Conservation (phyloP, 2,113 vertebrate species). For the Anseranas semipalmata region DNA sequence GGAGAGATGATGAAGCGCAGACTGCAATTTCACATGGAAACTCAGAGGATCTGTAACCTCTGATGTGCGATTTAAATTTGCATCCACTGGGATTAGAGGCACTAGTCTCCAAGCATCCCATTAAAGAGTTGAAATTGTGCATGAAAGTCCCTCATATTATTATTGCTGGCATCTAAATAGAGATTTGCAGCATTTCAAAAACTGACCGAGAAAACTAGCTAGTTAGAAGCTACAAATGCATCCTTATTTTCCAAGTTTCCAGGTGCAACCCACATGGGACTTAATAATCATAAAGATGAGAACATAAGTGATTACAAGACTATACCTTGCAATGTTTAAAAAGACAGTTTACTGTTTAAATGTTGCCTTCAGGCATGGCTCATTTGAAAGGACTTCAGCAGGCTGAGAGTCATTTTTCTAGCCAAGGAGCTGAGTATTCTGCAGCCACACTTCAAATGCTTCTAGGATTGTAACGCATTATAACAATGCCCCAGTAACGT, state of each 20-base stretch:
- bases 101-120: neutral
- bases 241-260: neutral
- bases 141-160: neutral
- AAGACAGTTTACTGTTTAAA: slow-evolving; percentile 13
- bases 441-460: neutral
- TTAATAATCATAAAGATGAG: slow-evolving; percentile 7
- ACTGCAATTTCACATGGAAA: slow-evolving; percentile 11
- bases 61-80: slow-evolving; percentile 54
- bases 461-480: neutral
- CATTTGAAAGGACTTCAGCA: neutral
- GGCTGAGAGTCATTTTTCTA: neutral
- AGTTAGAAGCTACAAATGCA: slow-evolving; percentile 7
- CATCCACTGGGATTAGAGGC: slow-evolving; percentile 22
- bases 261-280: neutral
- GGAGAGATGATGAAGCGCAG: slow-evolving; percentile 6
- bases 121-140: slow-evolving; percentile 17
- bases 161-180: slow-evolving; percentile 39
- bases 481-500: neutral
- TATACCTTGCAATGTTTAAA: slow-evolving; percentile 27
- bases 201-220: neutral
- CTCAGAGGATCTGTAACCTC: slow-evolving; percentile 20
- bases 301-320: slow-evolving; percentile 49
- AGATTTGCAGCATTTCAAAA: slow-evolving; percentile 19
- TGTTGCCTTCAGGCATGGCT: neutral
- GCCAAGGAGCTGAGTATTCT: neutral